Evolutionary conservation across 1,140 invertebrate species (phyloP).

Genomic region (Kradibia gibbosae): DNA sequence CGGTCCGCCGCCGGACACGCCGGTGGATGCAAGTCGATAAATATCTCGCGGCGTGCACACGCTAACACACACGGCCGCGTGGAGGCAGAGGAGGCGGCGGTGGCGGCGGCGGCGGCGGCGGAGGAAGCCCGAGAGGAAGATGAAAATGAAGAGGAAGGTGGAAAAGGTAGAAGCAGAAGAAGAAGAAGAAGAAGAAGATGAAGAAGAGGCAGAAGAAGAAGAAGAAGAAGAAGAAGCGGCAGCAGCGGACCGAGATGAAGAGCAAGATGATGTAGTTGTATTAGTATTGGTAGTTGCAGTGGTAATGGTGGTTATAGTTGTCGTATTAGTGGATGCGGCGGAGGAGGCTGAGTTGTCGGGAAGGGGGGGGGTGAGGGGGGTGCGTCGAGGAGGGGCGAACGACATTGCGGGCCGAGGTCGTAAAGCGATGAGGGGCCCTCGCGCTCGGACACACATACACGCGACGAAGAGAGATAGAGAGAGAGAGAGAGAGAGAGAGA

Average conservation of each 20-base stretch:
- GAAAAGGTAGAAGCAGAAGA: constrained; percentile 52
- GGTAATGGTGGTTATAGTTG: not conserved
- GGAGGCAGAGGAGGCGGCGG: too few relatives aligned
- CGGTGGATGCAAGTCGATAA: constrained; percentile 57
- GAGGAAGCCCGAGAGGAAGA: too few relatives aligned
- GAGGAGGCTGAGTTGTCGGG: constrained; percentile 28
- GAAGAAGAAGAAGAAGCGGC: constrained; percentile 52
- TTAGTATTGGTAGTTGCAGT: too few relatives aligned
- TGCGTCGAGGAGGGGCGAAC: constrained; percentile 47
- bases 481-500: too few relatives aligned
- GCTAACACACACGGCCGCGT: not conserved
- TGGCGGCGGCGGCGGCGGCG: too few relatives aligned
- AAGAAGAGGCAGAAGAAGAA: constrained; percentile 46
- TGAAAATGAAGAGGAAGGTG: constrained; percentile 44
- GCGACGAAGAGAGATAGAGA: too few relatives aligned
- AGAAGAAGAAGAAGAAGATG: constrained; percentile 43
- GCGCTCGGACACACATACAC: constrained; percentile 49
- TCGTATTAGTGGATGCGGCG: constrained; percentile 48
- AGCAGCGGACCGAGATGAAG: constrained; percentile 38
- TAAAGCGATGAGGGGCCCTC: constrained; percentile 59
- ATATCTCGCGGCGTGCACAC: constrained; percentile 57
- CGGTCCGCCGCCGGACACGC: constrained; percentile 17
- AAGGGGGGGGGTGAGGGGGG: constrained; percentile 52
- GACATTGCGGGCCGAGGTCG: constrained; percentile 65
- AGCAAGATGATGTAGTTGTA: constrained; percentile 53